Evolutionary conservation across 1,140 invertebrate genomes (phyloP).

Genomic region (Lepidurus arcticus): DNA sequence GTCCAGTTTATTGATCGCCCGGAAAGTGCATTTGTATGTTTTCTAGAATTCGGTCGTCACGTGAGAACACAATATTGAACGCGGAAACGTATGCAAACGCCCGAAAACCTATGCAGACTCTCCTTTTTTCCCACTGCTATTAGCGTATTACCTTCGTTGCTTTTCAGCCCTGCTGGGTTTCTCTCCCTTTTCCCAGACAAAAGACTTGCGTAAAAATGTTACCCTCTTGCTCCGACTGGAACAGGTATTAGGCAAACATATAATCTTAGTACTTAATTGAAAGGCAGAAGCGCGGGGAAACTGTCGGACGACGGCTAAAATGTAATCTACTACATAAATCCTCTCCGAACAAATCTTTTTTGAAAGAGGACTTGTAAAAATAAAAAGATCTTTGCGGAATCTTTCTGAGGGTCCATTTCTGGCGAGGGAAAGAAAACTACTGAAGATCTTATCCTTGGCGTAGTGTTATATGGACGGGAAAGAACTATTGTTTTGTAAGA

Average conservation of each 20-base stretch:
- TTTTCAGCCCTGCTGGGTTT: neutral
- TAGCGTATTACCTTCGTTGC: neutral
- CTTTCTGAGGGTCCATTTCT: neutral
- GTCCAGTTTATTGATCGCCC: slow-evolving; percentile 6
- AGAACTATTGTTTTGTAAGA: slow-evolving; percentile 8
- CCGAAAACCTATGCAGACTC: neutral
- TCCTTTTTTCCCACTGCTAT: neutral
- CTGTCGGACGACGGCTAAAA: neutral
- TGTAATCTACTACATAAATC: neutral
- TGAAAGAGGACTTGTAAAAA: neutral
- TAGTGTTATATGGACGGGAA: slow-evolving; percentile 19
- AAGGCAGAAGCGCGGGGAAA: slow-evolving; percentile 8
- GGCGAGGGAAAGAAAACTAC: neutral
- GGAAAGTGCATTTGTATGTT: slow-evolving; percentile 12
- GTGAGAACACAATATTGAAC: neutral
- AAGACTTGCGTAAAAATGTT: neutral
- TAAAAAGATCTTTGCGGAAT: neutral
- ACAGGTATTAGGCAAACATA: slow-evolving; percentile 18
- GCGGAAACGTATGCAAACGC: neutral
- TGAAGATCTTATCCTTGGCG: neutral
- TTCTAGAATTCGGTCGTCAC: neutral
- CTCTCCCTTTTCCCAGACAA: neutral
- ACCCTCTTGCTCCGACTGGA: neutral
- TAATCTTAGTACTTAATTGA: slow-evolving; percentile 22
- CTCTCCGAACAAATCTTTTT: neutral